Evolutionary conservation across 2,888 invertebrate genomes (phyloP), one percentile per base, ranked within the genome.

Genomic region (Acanthoscelides obtectus): DNA sequence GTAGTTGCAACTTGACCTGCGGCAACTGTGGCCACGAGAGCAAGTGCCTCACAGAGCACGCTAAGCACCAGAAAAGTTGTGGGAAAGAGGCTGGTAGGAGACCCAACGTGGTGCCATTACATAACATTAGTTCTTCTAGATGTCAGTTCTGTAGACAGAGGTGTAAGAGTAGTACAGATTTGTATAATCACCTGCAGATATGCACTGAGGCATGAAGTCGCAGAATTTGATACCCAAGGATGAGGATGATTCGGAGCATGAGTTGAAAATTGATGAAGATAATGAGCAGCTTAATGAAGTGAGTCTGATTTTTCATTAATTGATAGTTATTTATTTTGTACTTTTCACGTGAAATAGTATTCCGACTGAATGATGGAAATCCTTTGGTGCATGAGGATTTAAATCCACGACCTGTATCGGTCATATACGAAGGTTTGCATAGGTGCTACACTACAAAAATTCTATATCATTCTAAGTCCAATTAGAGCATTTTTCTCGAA

Each of bases 81-180:
- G 88, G 88, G 66, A 87, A 85, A 69, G 80, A 79, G 72, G 74
- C 68, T 6, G 76, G 71, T 20, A 79, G 74, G 70, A 71, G 77
- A 71, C 80, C 76, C 17, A 79, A 76, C 70, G 75, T 80, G 25
- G 77, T 80, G 76, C 83, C 88, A 6, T 80, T 87, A 63, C 85
- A 86, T 74, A 83, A 87, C 67, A 88, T 86, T 77, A 90, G 92
- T 75, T 93, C 94, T 19, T 93, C 94, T 69, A 89, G 95, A 72
- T 96, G 96, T 83, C 94, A 94, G 84, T 91, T 92, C 82, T 96
- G 96, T 83, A 89, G 95, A 75, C 94, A 94, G 83, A 89, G 95
- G 74, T 96, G 95, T 85, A 95, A 95, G 86, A 94, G 93, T 22
- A 94, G 93, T 78, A 89, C 91, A 2, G 95, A 95, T 85, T 87